Evolutionary conservation across 2,797 vertebrate genomes (phyloP), one percentile per base, ranked within the genome.

Genomic region (Falco biarmicus): DNA sequence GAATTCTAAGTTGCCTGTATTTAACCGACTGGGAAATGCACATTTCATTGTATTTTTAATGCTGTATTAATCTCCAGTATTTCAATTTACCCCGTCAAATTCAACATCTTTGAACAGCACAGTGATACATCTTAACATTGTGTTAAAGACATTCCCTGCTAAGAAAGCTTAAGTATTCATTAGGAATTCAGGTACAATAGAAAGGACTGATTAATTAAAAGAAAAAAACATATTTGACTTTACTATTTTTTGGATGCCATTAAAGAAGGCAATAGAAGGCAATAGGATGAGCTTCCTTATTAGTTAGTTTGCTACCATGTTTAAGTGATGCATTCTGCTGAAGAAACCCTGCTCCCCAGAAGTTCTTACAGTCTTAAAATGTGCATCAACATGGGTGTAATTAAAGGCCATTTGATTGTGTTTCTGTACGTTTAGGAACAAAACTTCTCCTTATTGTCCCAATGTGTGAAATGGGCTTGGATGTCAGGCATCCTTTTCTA

Each of bases 1-100:
- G 56, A 95, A 97, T 96, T 97, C 78, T 22, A 85, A 90, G 77
- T 90, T 90, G 85, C 59, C 87, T 87, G 73, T 57, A 87, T 91
- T 91, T 95, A 96, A 96, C 60, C 0, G 1, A 73, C 50, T 85
- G 88, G 76, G 83, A 95, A 97, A 97, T 68, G 31, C 57, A 91
- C 31, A 75, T 92, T 96, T 90, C 70, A 50, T 43, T 97, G 29
- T 90, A 93, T 94, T 97, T 97, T 92, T 96, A 97, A 91, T 94
- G 71, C 39, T 95, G 53, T 51, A 95, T 97, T 97, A 97, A 96
- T 97, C 78, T 89, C 93, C 45, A 94, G 59, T 14, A 95, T 90
- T 92, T 97, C 90, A 87, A 70, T 82, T 87, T 73, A 95, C 9
- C 34, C 68, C 90, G 60, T 70, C 68, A 97, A 96, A 97, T 97